Evolutionary conservation across 2,888 invertebrate species (phyloP), one percentile per base, ranked within the genome.

Genomic region (Acronicta alni): DNA sequence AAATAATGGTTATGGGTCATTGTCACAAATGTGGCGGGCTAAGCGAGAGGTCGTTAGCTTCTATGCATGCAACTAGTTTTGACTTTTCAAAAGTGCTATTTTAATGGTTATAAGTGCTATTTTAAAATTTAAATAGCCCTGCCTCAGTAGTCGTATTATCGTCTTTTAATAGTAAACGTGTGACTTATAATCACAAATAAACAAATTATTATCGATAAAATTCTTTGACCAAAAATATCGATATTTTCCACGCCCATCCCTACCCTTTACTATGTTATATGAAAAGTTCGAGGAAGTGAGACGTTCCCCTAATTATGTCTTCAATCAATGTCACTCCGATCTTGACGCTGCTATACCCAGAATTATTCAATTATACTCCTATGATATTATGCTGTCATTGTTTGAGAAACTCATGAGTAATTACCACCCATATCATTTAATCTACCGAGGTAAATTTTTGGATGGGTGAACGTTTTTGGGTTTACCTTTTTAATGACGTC

Each of bases 241-340:
- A 57, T 54, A 70, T 0, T 57, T 14, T 14, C 15, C 0, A 32
- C 16, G 12, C 17, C 38, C 56, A 38, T 37, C 65, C 26, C 57
- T 65, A 57, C 2, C 2, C 0, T 14, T 6, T 26, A 35, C 39
- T 38, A 42, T 16, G 56, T 14, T 18, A 42, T 57, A 47, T 51
- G 65, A 60, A 69, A 67, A 63, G 65, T 57, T 65, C 26, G 37
- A 41, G 38, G 41, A 26, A 26, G 38, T n/a, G 42, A 44, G 55
- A 41, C 45, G 48, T 18, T 26, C 57, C 52, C 48, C 57, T 66
- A 70, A 70, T 70, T 70, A 61, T 70, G 61, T 61, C 61, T 57
- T 71, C 71, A 71, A 70, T 70, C 69, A 70, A 61, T 18, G 71
- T 70, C 71, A 66, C 52, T 14, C 26, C 47, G 70, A 54, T 65